phyloP scores from a whole-genome alignment of 2,888 invertebrate genomes.

The Copidosoma aretas region DNA sequence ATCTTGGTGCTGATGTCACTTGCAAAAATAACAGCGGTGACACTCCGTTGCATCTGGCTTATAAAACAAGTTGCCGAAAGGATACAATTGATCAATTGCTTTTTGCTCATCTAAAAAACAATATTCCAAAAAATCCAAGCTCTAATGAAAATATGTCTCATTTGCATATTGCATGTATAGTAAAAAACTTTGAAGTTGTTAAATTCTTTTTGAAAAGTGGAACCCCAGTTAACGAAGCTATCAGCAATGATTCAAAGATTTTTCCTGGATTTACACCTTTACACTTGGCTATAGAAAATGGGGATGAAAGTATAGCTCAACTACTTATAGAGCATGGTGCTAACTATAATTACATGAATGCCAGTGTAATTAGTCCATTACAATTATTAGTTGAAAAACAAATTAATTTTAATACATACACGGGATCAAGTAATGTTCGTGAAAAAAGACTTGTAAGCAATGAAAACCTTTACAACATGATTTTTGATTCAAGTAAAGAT shows the following conservation, averaged over 20 bases:
- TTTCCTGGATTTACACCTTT: not conserved
- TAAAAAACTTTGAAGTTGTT: not conserved
- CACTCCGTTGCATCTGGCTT: not conserved
- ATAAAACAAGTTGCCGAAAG: not conserved
- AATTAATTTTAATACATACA: too few species aligned
- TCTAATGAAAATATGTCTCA: not conserved
- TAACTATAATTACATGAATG: not conserved
- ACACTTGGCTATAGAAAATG: not conserved
- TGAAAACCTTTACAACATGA: too few species aligned
- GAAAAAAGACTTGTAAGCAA: too few species aligned
- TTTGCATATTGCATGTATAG: not conserved
- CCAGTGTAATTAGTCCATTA: not conserved
- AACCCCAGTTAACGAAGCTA: not conserved
- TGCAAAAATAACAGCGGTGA: not conserved
- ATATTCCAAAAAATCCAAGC: not conserved
- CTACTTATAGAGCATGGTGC: not conserved
- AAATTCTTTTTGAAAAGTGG: not conserved
- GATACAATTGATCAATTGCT: not conserved
- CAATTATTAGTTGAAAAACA: not conserved
- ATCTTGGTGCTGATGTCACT: slow-evolving; percentile 55
- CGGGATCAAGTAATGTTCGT: too few species aligned
- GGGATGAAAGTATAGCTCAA: not conserved
- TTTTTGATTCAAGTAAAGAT: too few species aligned
- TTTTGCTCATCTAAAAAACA: not conserved
- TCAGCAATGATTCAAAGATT: not conserved